These are phyloP conservation scores for Drosophila heteroneura DNA, from an alignment of 2,888 invertebrate genomes.

Conservation along the genomic window DNA sequence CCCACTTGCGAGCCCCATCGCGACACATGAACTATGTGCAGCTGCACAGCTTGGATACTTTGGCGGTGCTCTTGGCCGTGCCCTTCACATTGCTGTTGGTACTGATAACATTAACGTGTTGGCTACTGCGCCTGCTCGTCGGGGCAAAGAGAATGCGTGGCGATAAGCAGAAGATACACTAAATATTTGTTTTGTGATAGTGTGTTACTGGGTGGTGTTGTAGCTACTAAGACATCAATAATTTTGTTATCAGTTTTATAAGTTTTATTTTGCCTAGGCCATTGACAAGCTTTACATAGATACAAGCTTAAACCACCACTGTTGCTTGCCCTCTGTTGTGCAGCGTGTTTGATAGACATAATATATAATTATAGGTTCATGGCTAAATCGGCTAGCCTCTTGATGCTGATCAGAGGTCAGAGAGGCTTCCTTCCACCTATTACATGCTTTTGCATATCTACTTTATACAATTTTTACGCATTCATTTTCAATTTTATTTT, in stretches of 20 bases:
- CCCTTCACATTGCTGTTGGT: slow-evolving; percentile 30
- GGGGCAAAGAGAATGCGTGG: slow-evolving; percentile 1
- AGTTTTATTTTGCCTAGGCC: no score
- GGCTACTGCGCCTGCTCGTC: slow-evolving; percentile 13
- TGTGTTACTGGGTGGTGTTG: background rate
- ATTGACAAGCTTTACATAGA: no score
- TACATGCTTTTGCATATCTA: background rate
- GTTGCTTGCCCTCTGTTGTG: no score
- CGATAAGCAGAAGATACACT: slow-evolving; percentile 47
- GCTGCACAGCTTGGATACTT: slow-evolving; percentile 75
- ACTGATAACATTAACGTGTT: slow-evolving; percentile 4
- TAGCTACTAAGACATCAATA: background rate
- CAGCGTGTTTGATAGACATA: background rate
- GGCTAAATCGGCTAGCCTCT: background rate
- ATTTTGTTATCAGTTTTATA: background rate
- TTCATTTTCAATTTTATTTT: background rate
- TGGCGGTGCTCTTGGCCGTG: slow-evolving; percentile 55
- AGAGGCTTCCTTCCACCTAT: background rate
- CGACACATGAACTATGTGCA: slow-evolving; percentile 61
- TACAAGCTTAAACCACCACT: no score
- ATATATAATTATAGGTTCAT: background rate
- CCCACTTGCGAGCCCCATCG: slow-evolving; percentile 67
- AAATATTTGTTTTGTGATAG: background rate
- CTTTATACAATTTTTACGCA: background rate
- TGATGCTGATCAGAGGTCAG: background rate